A percentile compares a stretch with the other conserved stretches of the same genome.
These are phyloP conservation scores for Amphipoea lucens DNA, from an alignment of 2,888 invertebrate species.

Conservation along the genomic window DNA sequence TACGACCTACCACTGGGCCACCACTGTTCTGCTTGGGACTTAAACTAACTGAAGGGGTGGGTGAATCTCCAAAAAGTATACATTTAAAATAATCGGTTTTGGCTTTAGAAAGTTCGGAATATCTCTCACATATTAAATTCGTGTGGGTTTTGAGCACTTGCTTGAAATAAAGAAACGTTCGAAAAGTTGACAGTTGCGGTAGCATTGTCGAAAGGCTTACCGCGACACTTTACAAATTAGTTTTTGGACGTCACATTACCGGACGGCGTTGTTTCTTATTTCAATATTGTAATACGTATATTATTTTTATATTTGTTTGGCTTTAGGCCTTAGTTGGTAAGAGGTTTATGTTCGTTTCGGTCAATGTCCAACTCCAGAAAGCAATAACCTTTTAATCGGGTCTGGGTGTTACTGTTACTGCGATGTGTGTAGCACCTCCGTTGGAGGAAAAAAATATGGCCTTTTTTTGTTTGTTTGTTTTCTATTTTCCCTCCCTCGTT, in stretches of 20 bases:
- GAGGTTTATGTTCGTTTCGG: neutral
- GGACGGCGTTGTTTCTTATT: slow-evolving; percentile 24
- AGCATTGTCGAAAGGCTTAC: slow-evolving; percentile 53
- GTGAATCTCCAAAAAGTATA: too few species aligned
- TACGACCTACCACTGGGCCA: too few species aligned
- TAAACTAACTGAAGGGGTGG: too few species aligned
- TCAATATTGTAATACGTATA: slow-evolving; percentile 41
- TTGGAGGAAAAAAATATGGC: neutral
- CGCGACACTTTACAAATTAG: slow-evolving; percentile 52
- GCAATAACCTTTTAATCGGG: neutral
- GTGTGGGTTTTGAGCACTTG: slow-evolving; percentile 14
- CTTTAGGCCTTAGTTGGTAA: slow-evolving; percentile 7
- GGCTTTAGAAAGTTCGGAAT: neutral
- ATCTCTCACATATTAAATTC: neutral
- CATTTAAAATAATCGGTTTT: too few species aligned
- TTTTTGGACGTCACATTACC: slow-evolving; percentile 25
- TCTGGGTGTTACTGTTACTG: neutral
- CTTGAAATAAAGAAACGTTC: slow-evolving; percentile 38
- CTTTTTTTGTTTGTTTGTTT: neutral
- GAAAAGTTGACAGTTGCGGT: slow-evolving; percentile 31
- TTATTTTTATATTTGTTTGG: slow-evolving; percentile 51
- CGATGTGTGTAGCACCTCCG: neutral
- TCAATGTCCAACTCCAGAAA: neutral
- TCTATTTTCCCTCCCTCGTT: neutral
- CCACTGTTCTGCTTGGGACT: too few species aligned